A percentile compares a stretch with the other conserved stretches of the same genome.
Evolutionary conservation across 2,888 invertebrate species (phyloP).

Genomic region (Adelognathus sp.): DNA sequence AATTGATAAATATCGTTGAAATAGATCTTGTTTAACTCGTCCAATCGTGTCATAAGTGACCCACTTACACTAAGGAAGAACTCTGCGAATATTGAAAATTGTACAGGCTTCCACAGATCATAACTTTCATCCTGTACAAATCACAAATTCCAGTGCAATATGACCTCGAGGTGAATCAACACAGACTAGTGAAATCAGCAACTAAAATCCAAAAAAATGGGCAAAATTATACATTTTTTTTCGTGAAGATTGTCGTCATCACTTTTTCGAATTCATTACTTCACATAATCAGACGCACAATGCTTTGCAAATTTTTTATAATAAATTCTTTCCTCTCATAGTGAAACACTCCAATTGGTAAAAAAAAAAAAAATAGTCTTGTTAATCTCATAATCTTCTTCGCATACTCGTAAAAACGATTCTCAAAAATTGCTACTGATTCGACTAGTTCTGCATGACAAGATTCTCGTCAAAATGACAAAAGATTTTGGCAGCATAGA

Average conservation of each 20-base stretch:
- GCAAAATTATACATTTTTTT: too few relatives aligned
- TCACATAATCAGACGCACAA: too few relatives aligned
- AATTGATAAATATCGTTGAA: neutral
- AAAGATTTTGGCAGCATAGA: conserved; percentile 41
- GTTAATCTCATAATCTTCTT: too few relatives aligned
- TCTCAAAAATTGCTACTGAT: neutral
- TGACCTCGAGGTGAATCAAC: neutral
- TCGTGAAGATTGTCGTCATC: too few relatives aligned
- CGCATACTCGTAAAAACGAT: neutral
- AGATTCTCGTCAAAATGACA: neutral
- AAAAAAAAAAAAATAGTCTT: too few relatives aligned
- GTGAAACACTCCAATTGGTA: too few relatives aligned
- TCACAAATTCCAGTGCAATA: neutral
- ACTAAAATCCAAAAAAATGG: too few relatives aligned
- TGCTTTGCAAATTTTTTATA: too few relatives aligned
- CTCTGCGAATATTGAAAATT: neutral
- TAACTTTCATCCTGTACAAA: neutral
- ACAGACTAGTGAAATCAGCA: too few relatives aligned
- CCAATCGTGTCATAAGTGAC: neutral
- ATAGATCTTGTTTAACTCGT: neutral
- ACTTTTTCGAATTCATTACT: too few relatives aligned
- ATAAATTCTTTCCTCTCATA: too few relatives aligned
- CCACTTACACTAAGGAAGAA: neutral
- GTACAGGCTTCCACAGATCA: neutral
- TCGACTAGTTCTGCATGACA: neutral